A percentile compares a stretch with the other conserved stretches of the same genome.
phyloP scores from a whole-genome alignment of 1,140 invertebrate genomes.

The Mycetomoellerius zeteki region DNA sequence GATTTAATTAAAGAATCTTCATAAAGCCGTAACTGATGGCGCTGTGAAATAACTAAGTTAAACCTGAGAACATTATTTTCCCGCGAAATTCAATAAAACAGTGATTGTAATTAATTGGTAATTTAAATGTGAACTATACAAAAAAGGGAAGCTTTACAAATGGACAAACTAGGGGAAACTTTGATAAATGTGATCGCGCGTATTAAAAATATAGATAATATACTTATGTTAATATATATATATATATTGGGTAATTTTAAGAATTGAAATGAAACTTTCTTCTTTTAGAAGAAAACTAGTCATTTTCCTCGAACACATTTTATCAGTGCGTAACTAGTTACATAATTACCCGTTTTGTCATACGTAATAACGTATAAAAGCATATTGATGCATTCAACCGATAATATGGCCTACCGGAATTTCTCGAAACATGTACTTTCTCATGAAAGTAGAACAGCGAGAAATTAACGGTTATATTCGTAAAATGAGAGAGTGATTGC shows the following conservation, averaged over 20 bases:
- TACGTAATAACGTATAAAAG: conserved; percentile 34
- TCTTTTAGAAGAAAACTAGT: neutral
- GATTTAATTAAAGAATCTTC: conserved; percentile 47
- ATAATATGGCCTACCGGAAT: conserved; percentile 14
- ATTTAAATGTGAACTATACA: neutral
- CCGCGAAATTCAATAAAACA: neutral
- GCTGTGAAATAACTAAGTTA: conserved; percentile 51
- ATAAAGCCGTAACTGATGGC: neutral
- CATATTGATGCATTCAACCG: conserved; percentile 17
- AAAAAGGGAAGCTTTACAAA: neutral
- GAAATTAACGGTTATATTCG: conserved; percentile 40
- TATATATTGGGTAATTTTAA: neutral
- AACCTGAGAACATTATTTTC: conserved; percentile 32
- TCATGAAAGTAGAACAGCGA: conserved; percentile 38
- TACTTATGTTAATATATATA: neutral
- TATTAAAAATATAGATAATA: conserved; percentile 1
- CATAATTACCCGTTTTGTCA: conserved; percentile 45
- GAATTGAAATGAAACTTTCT: conserved; percentile 11
- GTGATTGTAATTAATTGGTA: neutral
- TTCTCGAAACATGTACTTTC: conserved; percentile 48
- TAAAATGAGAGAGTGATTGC: neutral
- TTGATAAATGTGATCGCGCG: neutral
- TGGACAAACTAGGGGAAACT: neutral
- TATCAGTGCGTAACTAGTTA: conserved; percentile 38
- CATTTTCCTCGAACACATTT: neutral